Conservation (phyloP, 2,888 invertebrate genomes). For the Clanis bilineata region DNA sequence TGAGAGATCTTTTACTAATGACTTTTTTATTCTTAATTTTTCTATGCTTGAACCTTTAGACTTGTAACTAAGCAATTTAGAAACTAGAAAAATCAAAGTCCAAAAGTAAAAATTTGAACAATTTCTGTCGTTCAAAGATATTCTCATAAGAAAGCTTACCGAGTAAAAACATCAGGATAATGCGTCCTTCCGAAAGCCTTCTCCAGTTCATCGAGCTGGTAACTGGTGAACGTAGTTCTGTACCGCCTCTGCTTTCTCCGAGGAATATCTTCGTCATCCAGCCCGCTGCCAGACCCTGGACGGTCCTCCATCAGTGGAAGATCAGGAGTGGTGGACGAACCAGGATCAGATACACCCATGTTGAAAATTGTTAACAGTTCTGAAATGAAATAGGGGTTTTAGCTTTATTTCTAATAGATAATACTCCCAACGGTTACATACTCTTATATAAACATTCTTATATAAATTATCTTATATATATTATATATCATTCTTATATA, state of each 20-base stretch:
- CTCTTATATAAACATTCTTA: too few relatives aligned
- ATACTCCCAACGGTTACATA: too few relatives aligned
- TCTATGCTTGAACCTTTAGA: too few relatives aligned
- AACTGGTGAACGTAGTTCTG: constrained; percentile 96
- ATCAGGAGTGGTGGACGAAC: constrained; percentile 63
- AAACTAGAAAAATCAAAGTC: too few relatives aligned
- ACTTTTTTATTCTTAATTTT: too few relatives aligned
- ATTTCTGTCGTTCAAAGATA: too few relatives aligned
- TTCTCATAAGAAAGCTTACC: constrained; percentile 73
- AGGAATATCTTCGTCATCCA: constrained; percentile 89
- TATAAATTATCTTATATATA: too few relatives aligned
- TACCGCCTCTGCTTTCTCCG: constrained; percentile 96
- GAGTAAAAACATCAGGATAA: constrained; percentile 98
- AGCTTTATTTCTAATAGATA: not conserved
- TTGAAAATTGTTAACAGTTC: constrained; percentile 7
- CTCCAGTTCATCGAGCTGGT: constrained; percentile 97
- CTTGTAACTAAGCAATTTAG: too few relatives aligned
- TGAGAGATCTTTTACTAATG: too few relatives aligned
- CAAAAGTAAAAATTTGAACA: too few relatives aligned
- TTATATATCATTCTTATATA: too few relatives aligned
- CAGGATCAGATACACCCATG: constrained; percentile 74
- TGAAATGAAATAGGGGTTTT: constrained; percentile 15
- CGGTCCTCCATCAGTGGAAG: constrained; percentile 61
- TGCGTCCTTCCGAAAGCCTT: constrained; percentile 99
- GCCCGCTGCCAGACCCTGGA: constrained; percentile 65